Conservation (phyloP, 2,113 vertebrate genomes). For the Elephantulus edwardii region DNA sequence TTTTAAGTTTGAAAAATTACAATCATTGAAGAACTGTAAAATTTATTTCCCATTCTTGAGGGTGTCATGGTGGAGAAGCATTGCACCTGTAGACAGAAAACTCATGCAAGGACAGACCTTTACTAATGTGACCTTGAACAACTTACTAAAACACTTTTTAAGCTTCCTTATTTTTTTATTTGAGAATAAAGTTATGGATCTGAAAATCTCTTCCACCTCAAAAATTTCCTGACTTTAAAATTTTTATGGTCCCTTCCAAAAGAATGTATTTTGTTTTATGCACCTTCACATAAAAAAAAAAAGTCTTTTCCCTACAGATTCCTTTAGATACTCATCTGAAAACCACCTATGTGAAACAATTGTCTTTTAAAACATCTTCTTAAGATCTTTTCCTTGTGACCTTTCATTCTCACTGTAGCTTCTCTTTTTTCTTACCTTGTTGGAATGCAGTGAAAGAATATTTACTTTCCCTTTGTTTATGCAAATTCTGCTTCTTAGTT, state of each 20-base stretch:
- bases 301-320: conserved; percentile 7
- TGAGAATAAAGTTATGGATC: conserved; percentile 34
- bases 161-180: conserved; percentile 9
- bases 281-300: not conserved
- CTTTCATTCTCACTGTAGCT: conserved; percentile 36
- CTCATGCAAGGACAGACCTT: not conserved
- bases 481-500: conserved; percentile 55
- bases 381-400: conserved; percentile 64
- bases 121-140: not conserved
- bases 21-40: not conserved
- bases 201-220: conserved; percentile 44
- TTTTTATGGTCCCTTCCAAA: conserved; percentile 44
- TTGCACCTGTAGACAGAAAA: too few species aligned
- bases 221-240: conserved; percentile 51
- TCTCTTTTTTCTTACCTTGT: conserved; percentile 42
- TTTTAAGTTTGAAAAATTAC: not conserved
- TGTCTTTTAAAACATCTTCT: conserved; percentile 55
- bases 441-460: conserved; percentile 31
- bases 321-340: conserved; percentile 51
- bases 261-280: conserved; percentile 19
- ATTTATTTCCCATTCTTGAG: not conserved
- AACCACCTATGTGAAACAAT: conserved; percentile 35
- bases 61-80: too few species aligned
- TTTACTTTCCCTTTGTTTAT: conserved; percentile 68
- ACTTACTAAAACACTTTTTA: not conserved